Evolutionary conservation across 35 echinoderm and acorn worm species (phyloP), one percentile per base, ranked within the genome.

Genomic region (Ptychodera flava): DNA sequence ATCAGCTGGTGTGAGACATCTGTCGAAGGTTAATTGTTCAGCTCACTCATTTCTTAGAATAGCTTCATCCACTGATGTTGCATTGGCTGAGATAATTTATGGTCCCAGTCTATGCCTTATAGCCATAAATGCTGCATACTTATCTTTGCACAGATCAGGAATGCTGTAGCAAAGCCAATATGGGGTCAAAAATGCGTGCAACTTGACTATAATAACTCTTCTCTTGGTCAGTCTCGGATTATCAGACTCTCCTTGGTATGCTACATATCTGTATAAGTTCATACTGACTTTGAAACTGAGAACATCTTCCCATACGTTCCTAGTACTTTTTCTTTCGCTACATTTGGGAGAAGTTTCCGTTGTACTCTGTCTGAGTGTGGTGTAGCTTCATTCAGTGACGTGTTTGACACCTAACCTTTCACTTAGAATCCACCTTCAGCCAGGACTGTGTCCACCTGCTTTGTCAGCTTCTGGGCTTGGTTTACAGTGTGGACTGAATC

Each of bases 251-350:
- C 90, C 90, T 88, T 0, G 83, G 81, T n/a, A 31, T 79, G 35
- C 33, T 92, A 86, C 85, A 92, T 80, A 15, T 86, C 90, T 1
- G 88, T 92, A 33, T 92, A 88, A 10, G 85, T 76, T 77, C n/a
- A n/a, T n/a, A n/a, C n/a, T n/a, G n/a, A n/a, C n/a, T n/a, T n/a
- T n/a, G n/a, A n/a, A n/a, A n/a, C 90, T 79, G 78, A 88, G 64
- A 1, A 92, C 0, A 0, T 88, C 1, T 93, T 34, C 87, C 91
- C 89, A 15, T 32, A 83, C 0, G 82, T 85, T 33, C 90, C 85
- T 28, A 93, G 79, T 77, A 89, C 79, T 34, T 93, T 93, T 34
- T 90, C 82, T 38, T 93, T 84, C 1, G 37, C 36, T 27, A 83
- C 16, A 32, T 38, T 84, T 38, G n/a, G n/a, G n/a, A 30, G 34